These are phyloP conservation scores for Trachymyrmex cornetzi DNA, from an alignment of 1,140 invertebrate species.

Conservation along the genomic window DNA sequence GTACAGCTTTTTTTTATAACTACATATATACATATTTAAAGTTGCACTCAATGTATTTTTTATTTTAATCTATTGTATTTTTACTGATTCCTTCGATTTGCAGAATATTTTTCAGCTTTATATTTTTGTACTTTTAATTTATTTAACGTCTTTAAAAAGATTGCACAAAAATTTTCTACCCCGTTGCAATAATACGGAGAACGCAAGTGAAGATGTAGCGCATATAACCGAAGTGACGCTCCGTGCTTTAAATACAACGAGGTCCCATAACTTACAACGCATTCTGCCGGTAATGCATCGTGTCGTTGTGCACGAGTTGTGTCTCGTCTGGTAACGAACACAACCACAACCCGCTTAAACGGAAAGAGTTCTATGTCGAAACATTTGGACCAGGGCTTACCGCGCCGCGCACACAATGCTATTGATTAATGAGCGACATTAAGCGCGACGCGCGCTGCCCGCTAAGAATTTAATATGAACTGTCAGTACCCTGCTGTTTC, in stretches of 20 bases:
- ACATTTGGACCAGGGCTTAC: slow-evolving; percentile 76
- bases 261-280: slow-evolving; percentile 71
- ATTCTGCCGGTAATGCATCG: slow-evolving; percentile 69
- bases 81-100: not conserved
- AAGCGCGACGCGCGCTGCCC: slow-evolving; percentile 74
- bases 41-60: not conserved
- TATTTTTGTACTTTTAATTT: not conserved
- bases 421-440: slow-evolving; percentile 79
- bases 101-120: not conserved
- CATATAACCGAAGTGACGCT: slow-evolving; percentile 59
- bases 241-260: slow-evolving; percentile 76
- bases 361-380: slow-evolving; percentile 69
- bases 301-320: slow-evolving; percentile 33
- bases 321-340: slow-evolving; percentile 49
- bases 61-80: not conserved
- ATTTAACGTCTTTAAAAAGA: not conserved
- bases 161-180: not conserved
- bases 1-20: not conserved
- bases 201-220: slow-evolving; percentile 42
- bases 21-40: not conserved
- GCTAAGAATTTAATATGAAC: slow-evolving; percentile 79
- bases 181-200: not conserved
- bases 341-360: slow-evolving; percentile 19
- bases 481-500: slow-evolving; percentile 72
- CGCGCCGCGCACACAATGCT: slow-evolving; percentile 68